These are phyloP conservation scores for Chelon labrosus DNA, from an alignment of 2,797 vertebrate species.

Conservation along the genomic window DNA sequence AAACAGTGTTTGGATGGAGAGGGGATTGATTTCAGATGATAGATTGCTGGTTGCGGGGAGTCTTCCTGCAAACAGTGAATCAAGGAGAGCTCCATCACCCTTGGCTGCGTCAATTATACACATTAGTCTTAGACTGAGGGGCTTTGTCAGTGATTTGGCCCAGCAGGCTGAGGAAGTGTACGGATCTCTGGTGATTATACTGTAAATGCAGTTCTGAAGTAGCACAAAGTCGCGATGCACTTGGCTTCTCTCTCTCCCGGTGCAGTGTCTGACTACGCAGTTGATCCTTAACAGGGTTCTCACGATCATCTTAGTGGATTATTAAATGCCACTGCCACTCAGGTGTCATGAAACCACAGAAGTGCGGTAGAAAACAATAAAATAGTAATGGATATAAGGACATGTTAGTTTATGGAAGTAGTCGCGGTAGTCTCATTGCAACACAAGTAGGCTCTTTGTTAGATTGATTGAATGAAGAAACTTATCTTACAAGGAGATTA, in stretches of 20 bases:
- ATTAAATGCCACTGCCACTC: too few species aligned
- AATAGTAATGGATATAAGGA: too few species aligned
- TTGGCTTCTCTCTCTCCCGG: neutral
- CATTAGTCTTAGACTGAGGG: slow-evolving; percentile 55
- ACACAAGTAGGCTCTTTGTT: neutral
- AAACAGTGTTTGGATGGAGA: neutral
- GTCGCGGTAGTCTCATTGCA: too few species aligned
- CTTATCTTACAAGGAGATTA: too few species aligned
- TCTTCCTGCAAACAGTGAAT: slow-evolving; percentile 38
- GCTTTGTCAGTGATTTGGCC: slow-evolving; percentile 46
- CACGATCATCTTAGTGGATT: too few species aligned
- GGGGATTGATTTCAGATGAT: slow-evolving; percentile 33
- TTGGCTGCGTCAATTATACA: slow-evolving; percentile 48
- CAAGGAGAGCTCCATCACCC: slow-evolving; percentile 21
- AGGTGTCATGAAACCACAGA: too few species aligned
- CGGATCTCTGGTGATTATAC: slow-evolving; percentile 43
- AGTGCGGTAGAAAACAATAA: too few species aligned
- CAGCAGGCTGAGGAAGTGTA: slow-evolving; percentile 42
- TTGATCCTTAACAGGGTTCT: neutral
- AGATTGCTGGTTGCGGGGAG: slow-evolving; percentile 19
- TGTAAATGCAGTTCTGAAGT: slow-evolving; percentile 22
- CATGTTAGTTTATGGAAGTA: too few species aligned
- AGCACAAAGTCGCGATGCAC: slow-evolving; percentile 1
- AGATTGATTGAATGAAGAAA: neutral
- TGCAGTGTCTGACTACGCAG: neutral